Base-by-base conservation (phyloP, 1,140 invertebrate genomes). In the Drosophila lowei region DNA sequence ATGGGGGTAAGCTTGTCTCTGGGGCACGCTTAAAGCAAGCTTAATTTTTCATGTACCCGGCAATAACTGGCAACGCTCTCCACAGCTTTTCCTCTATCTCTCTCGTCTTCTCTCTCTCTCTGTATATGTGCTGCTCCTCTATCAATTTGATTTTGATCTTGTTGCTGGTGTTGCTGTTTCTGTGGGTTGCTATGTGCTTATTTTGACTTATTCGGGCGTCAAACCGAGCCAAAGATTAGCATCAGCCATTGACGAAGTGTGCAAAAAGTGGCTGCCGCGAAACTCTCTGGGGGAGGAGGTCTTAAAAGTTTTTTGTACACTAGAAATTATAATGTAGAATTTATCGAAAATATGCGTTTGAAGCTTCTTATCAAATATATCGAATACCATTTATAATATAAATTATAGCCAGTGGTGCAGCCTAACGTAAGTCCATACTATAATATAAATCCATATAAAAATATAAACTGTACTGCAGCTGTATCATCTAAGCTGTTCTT, bases 21-120 rank as follows among this genome's bases (percentile, higher is more conserved):
- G 54, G 81, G 77, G 81, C 68, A 59, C 58, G 58, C 74, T 85
- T 85, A 86, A 77, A 59, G 59, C 58, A 52, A 71, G 68, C 77
- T 86, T 85, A 81, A 88, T 86, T 86, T 86, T 86, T 81, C 83
- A 86, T 86, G 77, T 58, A 72, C 41, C 49, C 61, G 73, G 59
- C 73, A 77, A 75, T 86, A 86, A 75, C 68, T 77, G 55, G 61
- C 44, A 57, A 21, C 15, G 56, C 38, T 34, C 34, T 65, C 64
- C 68, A 68, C 75, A 53, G 34, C 49, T 23, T 30, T 70, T 42
- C 21, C 47, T 58, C 25, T 28, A n/a, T 58, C 34, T 38, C 34
- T 13, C 30, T 11, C 0, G 1, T 18, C 18, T 18, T 18, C 34
- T 13, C 34, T 38, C 34, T 1, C 30, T 34, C 30, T 11, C 9